Percentiles rank a stretch among this genome's conserved stretches.
phyloP scores from a whole-genome alignment of 2,888 invertebrate genomes.

The Lissocephala sabroskyi region DNA sequence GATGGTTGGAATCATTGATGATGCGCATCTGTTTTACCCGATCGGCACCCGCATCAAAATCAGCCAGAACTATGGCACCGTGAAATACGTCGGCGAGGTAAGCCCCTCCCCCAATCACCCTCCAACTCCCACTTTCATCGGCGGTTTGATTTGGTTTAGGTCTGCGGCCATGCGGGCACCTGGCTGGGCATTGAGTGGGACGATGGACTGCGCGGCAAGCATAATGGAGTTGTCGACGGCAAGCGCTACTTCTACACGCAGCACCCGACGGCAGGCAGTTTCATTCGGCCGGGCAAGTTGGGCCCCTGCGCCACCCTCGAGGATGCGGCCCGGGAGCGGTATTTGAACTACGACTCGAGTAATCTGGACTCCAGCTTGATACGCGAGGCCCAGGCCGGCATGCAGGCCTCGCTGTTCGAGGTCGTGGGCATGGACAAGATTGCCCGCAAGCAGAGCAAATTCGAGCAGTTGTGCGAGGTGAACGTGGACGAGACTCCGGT shows the following conservation, averaged over 20 bases:
- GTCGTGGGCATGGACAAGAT: slow-evolving; percentile 94
- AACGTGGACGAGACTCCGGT: slow-evolving; percentile 73
- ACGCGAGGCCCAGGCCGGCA: slow-evolving; percentile 78
- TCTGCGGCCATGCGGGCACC: slow-evolving; percentile 79
- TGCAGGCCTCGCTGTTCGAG: slow-evolving; percentile 87
- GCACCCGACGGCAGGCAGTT: slow-evolving; percentile 88
- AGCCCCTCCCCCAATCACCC: slow-evolving; percentile 22
- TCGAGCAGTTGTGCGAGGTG: slow-evolving; percentile 68
- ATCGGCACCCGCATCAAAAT: slow-evolving; percentile 69
- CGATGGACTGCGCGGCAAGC: slow-evolving; percentile 89
- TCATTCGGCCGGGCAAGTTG: slow-evolving; percentile 88
- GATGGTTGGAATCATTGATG: slow-evolving; percentile 72
- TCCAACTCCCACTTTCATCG: not conserved
- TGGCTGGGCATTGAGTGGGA: slow-evolving; percentile 99
- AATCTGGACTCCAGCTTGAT: slow-evolving; percentile 77
- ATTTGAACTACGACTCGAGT: slow-evolving; percentile 71
- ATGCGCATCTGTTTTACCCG: slow-evolving; percentile 69
- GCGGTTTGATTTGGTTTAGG: slow-evolving; percentile 56
- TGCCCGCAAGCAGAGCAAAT: slow-evolving; percentile 75
- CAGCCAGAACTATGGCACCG: slow-evolving; percentile 74
- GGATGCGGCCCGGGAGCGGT: slow-evolving; percentile 82
- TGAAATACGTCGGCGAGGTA: slow-evolving; percentile 83
- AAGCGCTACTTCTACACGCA: slow-evolving; percentile 86
- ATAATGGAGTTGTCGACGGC: slow-evolving; percentile 89
- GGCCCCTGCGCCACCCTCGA: slow-evolving; percentile 81